Percentiles rank a stretch among this genome's conserved stretches.
Evolutionary conservation across 64 coral and sea anemone species (phyloP).

Genomic region (Porites lutea): DNA sequence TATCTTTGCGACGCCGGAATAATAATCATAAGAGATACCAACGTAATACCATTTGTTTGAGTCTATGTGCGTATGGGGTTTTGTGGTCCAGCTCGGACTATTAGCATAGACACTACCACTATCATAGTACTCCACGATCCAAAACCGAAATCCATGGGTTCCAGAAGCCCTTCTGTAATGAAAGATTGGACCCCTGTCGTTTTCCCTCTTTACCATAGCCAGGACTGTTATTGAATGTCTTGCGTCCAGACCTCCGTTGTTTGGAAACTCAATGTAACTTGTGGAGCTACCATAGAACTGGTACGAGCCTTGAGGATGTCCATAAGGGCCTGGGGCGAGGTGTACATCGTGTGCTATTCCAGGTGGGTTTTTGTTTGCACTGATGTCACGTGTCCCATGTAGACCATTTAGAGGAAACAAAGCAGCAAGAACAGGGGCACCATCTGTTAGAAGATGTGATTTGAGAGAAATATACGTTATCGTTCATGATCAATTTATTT

Average conservation of each 20-base stretch:
- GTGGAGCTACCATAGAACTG: not conserved
- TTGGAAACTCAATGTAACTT: conserved; percentile 9
- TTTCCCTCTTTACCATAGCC: not conserved
- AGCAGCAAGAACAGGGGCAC: not conserved
- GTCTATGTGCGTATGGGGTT: too few relatives aligned
- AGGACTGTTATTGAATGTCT: conserved; percentile 14
- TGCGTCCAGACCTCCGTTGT: not conserved
- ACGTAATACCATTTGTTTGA: not conserved
- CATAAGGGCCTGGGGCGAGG: not conserved
- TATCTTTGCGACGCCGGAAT: not conserved
- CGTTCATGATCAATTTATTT: too few relatives aligned
- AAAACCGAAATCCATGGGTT: not conserved
- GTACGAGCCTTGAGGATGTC: not conserved
- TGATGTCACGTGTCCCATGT: conserved; percentile 12
- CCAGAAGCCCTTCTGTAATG: not conserved
- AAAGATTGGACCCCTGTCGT: not conserved
- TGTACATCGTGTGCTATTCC: not conserved
- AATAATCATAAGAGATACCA: not conserved
- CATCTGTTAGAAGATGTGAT: not conserved
- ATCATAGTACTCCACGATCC: not conserved
- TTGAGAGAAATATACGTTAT: too few relatives aligned
- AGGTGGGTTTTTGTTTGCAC: not conserved
- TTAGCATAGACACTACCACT: not conserved
- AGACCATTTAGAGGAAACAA: not conserved
- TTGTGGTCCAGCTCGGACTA: not conserved